Conservation (phyloP, 2,113 vertebrate species). For the Platysteira castanea region DNA sequence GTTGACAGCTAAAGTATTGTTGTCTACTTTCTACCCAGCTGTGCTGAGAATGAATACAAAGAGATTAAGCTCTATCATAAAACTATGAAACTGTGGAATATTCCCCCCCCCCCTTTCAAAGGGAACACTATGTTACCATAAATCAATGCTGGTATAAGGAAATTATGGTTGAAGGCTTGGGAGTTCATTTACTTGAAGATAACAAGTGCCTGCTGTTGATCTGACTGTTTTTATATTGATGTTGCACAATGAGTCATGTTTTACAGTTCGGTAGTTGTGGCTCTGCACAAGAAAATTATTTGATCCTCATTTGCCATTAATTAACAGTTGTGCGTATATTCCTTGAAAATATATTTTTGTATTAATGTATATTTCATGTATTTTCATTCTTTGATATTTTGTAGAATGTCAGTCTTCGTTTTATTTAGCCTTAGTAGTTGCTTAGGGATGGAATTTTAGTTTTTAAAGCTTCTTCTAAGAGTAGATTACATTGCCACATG, state of each 20-base stretch:
- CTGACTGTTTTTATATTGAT: background rate
- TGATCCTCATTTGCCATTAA: background rate
- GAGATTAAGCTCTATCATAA: background rate
- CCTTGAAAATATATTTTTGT: background rate
- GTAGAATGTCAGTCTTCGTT: background rate
- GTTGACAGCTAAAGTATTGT: background rate
- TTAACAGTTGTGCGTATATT: background rate
- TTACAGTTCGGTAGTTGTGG: background rate
- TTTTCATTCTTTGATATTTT: constrained; percentile 1
- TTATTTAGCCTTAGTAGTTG: background rate
- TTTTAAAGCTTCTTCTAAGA: background rate
- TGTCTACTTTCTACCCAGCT: background rate
- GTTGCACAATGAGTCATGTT: background rate
- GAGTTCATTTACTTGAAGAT: background rate
- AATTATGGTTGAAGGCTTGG: background rate
- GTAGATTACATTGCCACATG: background rate
- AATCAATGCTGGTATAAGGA: background rate
- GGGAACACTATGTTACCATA: background rate
- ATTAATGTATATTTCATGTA: background rate
- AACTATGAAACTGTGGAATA: background rate
- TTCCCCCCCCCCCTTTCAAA: background rate
- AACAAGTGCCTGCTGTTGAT: background rate
- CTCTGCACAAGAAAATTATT: background rate
- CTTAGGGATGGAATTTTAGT: background rate
- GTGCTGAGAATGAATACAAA: background rate